Percentiles rank a stretch among this genome's conserved stretches.
phyloP scores from a whole-genome alignment of 2,797 vertebrate genomes.

The Neoniphon sammara region DNA sequence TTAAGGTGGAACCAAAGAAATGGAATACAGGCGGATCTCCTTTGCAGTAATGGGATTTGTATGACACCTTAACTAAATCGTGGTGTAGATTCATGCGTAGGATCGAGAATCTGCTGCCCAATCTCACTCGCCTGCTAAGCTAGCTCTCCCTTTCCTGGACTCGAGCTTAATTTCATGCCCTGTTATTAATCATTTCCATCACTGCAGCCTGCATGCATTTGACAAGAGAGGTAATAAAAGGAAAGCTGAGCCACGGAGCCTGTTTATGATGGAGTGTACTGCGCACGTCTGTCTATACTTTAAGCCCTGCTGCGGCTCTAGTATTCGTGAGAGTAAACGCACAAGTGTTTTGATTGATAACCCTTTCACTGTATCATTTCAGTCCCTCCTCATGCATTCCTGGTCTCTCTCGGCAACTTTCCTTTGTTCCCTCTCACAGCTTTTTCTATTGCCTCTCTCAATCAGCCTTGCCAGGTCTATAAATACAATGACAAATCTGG shows the following conservation, averaged over 20 bases:
- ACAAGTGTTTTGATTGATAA: slow-evolving; percentile 69
- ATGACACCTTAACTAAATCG: slow-evolving; percentile 18
- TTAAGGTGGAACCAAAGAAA: no score
- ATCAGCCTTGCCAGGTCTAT: slow-evolving; percentile 73
- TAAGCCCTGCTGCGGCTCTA: slow-evolving; percentile 45
- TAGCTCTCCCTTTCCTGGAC: slow-evolving; percentile 23
- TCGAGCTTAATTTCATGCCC: slow-evolving; percentile 55
- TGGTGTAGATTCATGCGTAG: slow-evolving; percentile 30
- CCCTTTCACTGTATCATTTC: slow-evolving; percentile 60
- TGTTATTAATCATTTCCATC: slow-evolving; percentile 67
- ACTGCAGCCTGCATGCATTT: slow-evolving; percentile 49
- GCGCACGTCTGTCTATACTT: slow-evolving; percentile 53
- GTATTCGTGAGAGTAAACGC: slow-evolving; percentile 49
- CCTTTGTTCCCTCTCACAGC: slow-evolving; percentile 67
- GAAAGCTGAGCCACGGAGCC: slow-evolving; percentile 50
- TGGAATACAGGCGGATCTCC: no score
- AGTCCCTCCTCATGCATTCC: slow-evolving; percentile 55
- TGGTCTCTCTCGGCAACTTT: slow-evolving; percentile 56
- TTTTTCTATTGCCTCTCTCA: slow-evolving; percentile 66
- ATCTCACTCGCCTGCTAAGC: slow-evolving; percentile 20
- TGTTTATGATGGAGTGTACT: slow-evolving; percentile 64
- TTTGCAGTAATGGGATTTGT: background rate
- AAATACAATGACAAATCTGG: slow-evolving; percentile 73
- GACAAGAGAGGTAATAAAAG: slow-evolving; percentile 64
- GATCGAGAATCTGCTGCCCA: slow-evolving; percentile 28